A percentile compares a stretch with the other conserved stretches of the same genome.
Evolutionary conservation across 1,140 invertebrate genomes (phyloP).

Genomic region (Aphidius ervi): DNA sequence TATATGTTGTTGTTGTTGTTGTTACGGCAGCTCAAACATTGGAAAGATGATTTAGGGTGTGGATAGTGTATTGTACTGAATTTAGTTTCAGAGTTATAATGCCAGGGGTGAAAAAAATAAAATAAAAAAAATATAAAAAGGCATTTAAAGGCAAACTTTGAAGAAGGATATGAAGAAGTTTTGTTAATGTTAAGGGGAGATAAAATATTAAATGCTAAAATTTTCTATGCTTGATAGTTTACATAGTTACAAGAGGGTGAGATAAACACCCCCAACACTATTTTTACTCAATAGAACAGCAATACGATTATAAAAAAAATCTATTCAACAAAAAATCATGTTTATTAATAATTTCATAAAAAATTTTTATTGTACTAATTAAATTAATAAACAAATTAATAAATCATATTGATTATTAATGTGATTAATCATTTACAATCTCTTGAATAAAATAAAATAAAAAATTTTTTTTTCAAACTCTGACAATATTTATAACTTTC

Average conservation of each 20-base stretch:
- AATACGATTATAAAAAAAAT: slow-evolving; percentile 25
- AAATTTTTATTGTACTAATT: too few relatives aligned
- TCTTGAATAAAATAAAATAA: too few relatives aligned
- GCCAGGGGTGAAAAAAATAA: neutral
- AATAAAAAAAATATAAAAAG: neutral
- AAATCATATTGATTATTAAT: too few relatives aligned
- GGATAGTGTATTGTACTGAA: slow-evolving; percentile 16
- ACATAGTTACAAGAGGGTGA: slow-evolving; percentile 14
- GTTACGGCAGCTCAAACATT: slow-evolving; percentile 16
- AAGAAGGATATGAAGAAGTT: too few relatives aligned
- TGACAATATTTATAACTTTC: too few relatives aligned
- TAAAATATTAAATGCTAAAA: neutral
- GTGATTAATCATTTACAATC: too few relatives aligned
- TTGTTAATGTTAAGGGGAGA: slow-evolving; percentile 9
- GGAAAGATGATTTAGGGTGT: slow-evolving; percentile 3
- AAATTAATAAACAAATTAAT: too few relatives aligned
- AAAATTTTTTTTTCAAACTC: too few relatives aligned
- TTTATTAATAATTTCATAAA: too few relatives aligned
- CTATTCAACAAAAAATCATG: slow-evolving; percentile 14
- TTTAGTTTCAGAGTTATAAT: slow-evolving; percentile 3
- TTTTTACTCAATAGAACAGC: slow-evolving; percentile 26
- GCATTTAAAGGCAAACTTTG: too few relatives aligned
- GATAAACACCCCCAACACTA: slow-evolving; percentile 8
- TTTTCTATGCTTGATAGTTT: slow-evolving; percentile 19
- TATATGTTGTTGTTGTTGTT: slow-evolving; percentile 8